Evolutionary conservation across 30 jellyfish, hydroid and myxozoan species (phyloP), one percentile per base, ranked within the genome.

Genomic region (Hydractinia echinata): DNA sequence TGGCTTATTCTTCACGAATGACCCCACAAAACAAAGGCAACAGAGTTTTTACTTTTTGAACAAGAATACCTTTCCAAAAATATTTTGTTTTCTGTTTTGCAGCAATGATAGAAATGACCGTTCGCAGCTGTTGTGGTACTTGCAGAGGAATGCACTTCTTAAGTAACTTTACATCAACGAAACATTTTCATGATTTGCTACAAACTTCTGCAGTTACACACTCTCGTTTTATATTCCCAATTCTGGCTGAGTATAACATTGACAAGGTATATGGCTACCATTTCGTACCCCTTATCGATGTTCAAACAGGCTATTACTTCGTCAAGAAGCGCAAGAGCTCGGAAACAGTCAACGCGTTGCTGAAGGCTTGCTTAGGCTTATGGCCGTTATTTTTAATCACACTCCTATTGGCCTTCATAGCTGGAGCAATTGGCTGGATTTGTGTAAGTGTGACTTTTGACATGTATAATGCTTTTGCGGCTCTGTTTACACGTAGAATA

Each of bases 371-470:
- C 61, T 71, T 71, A 7, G 52, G 52, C 49, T 58, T 71, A 5
- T 71, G 55, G 60, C 81, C 81, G 51, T 15, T 71, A 20, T n/a
- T 71, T 6, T 20, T 71, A 30, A 71, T 71, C 67, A 20, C 60
- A 7, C 61, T 71, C 0, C 61, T 71, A 14, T n/a, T 71, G 81
- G 81, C 81, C 55, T 71, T 71, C n/a, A 20, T 71, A n/a, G 81
- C 81, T 71, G 81, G 81, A 48, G 30, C 49, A 19, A 15, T 71
- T 9, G 81, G 52, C 8, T 71, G 81, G 81, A 7, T 71, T 7
- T 20, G 30, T 7, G 81, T 71, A 71, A 20, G 81, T 71, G 15
- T 30, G 44, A 30, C 44, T 30, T 30, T 30, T 30, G 2, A 30
- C 44, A 30, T 30, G 44, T 30, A 30, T 30, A 30, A 30, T 30